Percentiles rank a stretch among this genome's conserved stretches.
Evolutionary conservation across 2,113 vertebrate genomes (phyloP).

Genomic region (Peromyscus californicus): DNA sequence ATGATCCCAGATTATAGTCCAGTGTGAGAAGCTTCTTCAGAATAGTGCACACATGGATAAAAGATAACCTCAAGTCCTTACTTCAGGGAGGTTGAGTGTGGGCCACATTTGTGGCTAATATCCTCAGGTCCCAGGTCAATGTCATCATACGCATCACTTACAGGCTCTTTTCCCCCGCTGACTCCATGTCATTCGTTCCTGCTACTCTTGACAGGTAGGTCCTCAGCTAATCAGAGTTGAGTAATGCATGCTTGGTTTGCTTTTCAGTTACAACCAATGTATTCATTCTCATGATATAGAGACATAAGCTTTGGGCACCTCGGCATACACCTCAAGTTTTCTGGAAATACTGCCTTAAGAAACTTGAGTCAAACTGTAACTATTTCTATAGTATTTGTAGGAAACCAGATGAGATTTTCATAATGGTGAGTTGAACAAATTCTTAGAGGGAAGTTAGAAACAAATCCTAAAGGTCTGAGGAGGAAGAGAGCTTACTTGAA

Average conservation of each 20-base stretch:
- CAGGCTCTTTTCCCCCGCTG: background rate
- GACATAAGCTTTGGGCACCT: constrained; percentile 25
- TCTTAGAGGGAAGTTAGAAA: constrained; percentile 44
- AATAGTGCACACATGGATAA: background rate
- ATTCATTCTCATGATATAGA: background rate
- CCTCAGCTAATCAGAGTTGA: background rate
- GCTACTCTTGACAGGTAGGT: background rate
- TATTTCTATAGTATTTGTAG: constrained; percentile 30
- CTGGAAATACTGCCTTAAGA: constrained; percentile 48
- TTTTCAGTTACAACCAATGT: background rate
- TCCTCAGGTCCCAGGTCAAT: background rate
- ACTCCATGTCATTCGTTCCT: background rate
- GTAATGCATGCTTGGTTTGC: background rate
- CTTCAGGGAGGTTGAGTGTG: background rate
- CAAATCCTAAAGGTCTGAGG: background rate
- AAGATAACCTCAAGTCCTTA: background rate
- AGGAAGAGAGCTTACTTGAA: background rate
- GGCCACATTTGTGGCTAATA: background rate
- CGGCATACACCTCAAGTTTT: background rate
- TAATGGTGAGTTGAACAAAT: constrained; percentile 9
- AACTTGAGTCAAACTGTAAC: background rate
- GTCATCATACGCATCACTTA: background rate
- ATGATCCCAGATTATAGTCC: background rate
- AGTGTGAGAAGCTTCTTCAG: background rate
- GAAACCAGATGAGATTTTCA: constrained; percentile 25